Base-by-base conservation (phyloP, 2,888 invertebrate species). In the Rapana venosa region DNA sequence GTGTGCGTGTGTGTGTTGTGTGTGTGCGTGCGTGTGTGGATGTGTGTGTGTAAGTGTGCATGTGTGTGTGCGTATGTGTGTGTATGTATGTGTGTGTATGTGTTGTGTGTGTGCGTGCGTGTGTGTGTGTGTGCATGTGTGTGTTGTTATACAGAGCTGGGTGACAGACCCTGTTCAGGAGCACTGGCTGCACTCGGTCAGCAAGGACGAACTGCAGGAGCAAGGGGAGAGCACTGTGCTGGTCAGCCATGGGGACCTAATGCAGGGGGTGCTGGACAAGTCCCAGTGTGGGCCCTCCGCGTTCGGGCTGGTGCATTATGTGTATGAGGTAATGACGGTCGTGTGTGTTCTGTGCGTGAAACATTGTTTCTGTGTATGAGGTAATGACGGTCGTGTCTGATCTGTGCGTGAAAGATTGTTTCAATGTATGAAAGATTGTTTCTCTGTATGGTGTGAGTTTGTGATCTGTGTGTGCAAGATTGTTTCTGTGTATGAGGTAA, bases 261-360 rank as follows among this genome's bases (percentile, higher is more conserved):
- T 99, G 5, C 97, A 97, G 92, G 99, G 99, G 13, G 97, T 99
- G 83, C 97, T 99, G 90, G 99, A 99, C 96, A 99, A 99, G 96
- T 98, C 98, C 20, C 99, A 99, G 95, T 98, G 98, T 95, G 99
- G 99, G 26, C 98, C 99, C 2, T 99, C 99, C 0, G 98, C 98
- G 0, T 99, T 98, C 96, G 98, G 99, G 93, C 97, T 99, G 61
- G 97, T 99, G 32, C 99, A 99, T 96, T 98, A 98, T 94, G 97
- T 99, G 96, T 98, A 98, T 96, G 99, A 99, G 96, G 97, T 96
- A n/a, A 30, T 47, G 47, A 47, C 13, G 36, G 30, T 30, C 22
- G 20, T 66, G 35, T 79, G 20, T 32, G 36, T 11, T 20, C 11
- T 35, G 6, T 32, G 15, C 8, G 84, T 56, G 22, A 58, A 58